Percentiles rank a stretch among this genome's conserved stretches.
These are phyloP conservation scores for Danio tinwini DNA, from an alignment of 2,797 vertebrate genomes.

Conservation along the genomic window DNA sequence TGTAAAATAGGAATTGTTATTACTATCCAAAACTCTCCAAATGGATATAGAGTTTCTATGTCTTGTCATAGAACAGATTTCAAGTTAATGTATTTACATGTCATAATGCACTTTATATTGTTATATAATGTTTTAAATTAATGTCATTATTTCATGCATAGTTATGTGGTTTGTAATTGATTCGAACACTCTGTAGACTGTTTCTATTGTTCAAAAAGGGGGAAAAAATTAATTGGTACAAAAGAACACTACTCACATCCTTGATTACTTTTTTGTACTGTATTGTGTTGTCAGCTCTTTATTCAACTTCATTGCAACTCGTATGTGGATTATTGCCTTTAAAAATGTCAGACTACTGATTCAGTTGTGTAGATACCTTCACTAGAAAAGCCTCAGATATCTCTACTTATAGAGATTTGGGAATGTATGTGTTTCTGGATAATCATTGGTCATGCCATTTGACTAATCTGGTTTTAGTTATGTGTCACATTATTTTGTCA, in stretches of 20 bases:
- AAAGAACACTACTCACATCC: slow-evolving; percentile 32
- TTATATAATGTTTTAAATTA: slow-evolving; percentile 57
- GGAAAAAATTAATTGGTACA: not conserved
- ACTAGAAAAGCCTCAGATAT: slow-evolving; percentile 29
- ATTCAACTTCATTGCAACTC: not conserved
- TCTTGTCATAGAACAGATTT: slow-evolving; percentile 70
- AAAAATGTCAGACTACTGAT: slow-evolving; percentile 7
- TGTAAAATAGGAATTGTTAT: slow-evolving; percentile 77
- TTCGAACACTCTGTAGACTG: not conserved
- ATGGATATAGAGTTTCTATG: slow-evolving; percentile 77
- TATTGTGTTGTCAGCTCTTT: slow-evolving; percentile 45
- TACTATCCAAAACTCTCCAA: slow-evolving; percentile 64
- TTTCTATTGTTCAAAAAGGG: slow-evolving; percentile 7
- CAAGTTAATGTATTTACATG: slow-evolving; percentile 66
- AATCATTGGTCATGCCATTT: not conserved
- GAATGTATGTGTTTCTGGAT: not conserved
- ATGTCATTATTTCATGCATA: slow-evolving; percentile 68
- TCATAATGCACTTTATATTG: slow-evolving; percentile 70
- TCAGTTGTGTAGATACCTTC: slow-evolving; percentile 15
- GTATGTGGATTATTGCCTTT: slow-evolving; percentile 38
- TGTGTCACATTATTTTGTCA: slow-evolving; percentile 5
- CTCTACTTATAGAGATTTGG: slow-evolving; percentile 19
- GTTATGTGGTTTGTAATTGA: slow-evolving; percentile 32
- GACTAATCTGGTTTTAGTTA: slow-evolving; percentile 14
- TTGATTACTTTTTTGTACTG: slow-evolving; percentile 44